phyloP scores from a whole-genome alignment of 2,113 vertebrate species.

The Phocoena phocoena region DNA sequence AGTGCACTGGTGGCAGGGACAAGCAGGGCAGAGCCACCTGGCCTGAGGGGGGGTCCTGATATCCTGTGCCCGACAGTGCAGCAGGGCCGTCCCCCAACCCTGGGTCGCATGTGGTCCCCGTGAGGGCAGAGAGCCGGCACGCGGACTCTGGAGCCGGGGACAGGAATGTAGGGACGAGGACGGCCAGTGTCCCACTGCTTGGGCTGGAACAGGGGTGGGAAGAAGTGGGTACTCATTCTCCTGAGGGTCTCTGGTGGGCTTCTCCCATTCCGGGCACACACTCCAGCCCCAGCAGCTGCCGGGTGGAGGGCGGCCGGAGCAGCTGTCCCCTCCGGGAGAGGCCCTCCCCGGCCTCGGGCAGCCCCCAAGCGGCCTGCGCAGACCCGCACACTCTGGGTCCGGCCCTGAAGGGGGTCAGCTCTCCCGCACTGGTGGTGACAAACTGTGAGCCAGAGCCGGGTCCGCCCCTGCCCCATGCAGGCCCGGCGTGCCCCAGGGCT shows the following conservation, averaged over 20 bases:
- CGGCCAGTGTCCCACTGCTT: fast-evolving
- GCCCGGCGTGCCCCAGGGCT: not conserved
- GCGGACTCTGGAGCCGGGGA: not conserved
- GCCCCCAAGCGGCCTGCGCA: not conserved
- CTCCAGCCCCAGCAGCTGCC: fast-evolving
- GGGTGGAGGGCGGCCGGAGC: not conserved
- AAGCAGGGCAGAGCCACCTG: too few species aligned
- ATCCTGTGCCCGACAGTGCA: not conserved
- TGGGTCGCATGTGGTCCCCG: fast-evolving
- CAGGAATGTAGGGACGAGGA: fast-evolving
- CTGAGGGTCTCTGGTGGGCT: fast-evolving
- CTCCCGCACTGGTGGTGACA: fast-evolving
- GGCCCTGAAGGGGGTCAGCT: fast-evolving
- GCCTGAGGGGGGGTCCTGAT: not conserved
- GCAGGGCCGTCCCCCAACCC: not conserved
- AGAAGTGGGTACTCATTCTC: not conserved
- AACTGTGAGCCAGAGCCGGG: not conserved
- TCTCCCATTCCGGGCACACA: fast-evolving
- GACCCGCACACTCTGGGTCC: too few species aligned
- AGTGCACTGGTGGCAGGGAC: not conserved
- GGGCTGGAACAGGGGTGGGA: fast-evolving
- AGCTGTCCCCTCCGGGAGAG: fast-evolving
- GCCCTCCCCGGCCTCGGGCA: fast-evolving
- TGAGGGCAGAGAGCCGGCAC: fast-evolving
- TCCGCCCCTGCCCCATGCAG: fast-evolving